Percentiles rank a stretch among this genome's conserved stretches.
phyloP scores from a whole-genome alignment of 1,140 invertebrate genomes.

The Drosophila pseudoobscura region DNA sequence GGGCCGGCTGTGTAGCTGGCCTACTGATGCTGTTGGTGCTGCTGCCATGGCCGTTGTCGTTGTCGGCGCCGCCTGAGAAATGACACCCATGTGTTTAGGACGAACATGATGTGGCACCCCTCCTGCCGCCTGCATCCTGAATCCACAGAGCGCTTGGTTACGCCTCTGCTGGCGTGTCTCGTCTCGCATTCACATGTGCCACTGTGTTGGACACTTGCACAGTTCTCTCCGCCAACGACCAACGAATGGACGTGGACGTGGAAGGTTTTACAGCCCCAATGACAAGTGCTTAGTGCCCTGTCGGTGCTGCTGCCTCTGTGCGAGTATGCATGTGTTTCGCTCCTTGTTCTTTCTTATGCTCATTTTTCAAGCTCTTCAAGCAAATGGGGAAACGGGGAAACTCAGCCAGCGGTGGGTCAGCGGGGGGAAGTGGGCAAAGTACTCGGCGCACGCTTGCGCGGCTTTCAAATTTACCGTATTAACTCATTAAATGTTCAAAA shows the following conservation, averaged over 20 bases:
- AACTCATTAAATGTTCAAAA: constrained; percentile 80
- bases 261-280: constrained; percentile 62
- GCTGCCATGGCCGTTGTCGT: constrained; percentile 46
- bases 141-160: constrained; percentile 7
- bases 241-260: constrained; percentile 45
- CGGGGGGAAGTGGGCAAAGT: constrained; percentile 39
- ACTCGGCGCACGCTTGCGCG: constrained; percentile 74
- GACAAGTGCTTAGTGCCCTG: constrained; percentile 65
- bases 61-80: constrained; percentile 50
- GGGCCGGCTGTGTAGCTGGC: constrained; percentile 10
- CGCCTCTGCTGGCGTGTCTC: constrained; percentile 11
- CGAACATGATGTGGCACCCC: constrained; percentile 25
- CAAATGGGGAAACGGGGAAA: constrained; percentile 27
- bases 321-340: constrained; percentile 2
- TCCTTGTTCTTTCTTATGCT: constrained; percentile 38
- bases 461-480: constrained; percentile 77
- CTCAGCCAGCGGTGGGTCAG: neutral
- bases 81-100: constrained; percentile 65
- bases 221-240: constrained; percentile 39
- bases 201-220: constrained; percentile 51
- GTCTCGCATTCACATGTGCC: constrained; percentile 25
- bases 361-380: constrained; percentile 53
- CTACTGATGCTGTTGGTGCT: constrained; percentile 1
- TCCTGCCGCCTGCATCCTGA: neutral
- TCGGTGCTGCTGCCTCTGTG: constrained; percentile 23